phyloP scores from a whole-genome alignment of 1,140 invertebrate genomes.

The Drosophila ohnishii region DNA sequence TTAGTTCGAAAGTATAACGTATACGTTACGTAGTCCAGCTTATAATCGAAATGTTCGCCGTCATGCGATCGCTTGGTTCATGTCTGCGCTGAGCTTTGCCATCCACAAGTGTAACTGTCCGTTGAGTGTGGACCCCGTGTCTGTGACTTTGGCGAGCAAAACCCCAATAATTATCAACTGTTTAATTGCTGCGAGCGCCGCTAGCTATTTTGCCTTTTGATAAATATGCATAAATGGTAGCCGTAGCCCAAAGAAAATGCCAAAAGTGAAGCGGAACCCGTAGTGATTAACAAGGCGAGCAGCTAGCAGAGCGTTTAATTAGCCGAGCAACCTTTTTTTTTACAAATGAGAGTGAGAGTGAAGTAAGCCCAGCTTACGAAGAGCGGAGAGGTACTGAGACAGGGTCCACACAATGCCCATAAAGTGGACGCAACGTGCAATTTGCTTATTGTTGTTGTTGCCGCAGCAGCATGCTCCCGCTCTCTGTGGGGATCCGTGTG shows the following conservation, averaged over 20 bases:
- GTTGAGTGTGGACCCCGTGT: not conserved
- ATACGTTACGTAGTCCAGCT: constrained; percentile 9
- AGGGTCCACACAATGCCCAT: constrained; percentile 56
- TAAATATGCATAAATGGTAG: constrained; percentile 52
- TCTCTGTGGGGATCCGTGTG: constrained; percentile 11
- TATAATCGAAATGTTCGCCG: not conserved
- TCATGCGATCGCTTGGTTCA: constrained; percentile 26
- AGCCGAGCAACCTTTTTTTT: constrained; percentile 15
- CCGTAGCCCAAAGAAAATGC: constrained; percentile 49
- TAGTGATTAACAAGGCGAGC: constrained; percentile 44
- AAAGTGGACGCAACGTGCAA: constrained; percentile 64
- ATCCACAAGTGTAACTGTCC: constrained; percentile 20
- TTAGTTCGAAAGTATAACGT: not conserved
- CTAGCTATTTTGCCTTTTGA: constrained; percentile 36
- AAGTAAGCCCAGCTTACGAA: constrained; percentile 12
- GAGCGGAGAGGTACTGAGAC: constrained; percentile 2
- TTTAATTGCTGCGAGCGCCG: constrained; percentile 57
- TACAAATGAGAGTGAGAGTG: constrained; percentile 70
- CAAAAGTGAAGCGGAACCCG: constrained; percentile 60
- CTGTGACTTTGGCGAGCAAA: constrained; percentile 2
- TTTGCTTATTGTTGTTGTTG: constrained; percentile 29
- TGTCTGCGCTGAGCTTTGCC: constrained; percentile 29
- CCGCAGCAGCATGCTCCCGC: constrained; percentile 8
- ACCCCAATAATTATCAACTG: constrained; percentile 24
- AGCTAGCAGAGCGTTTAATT: constrained; percentile 55